Evolutionary conservation across 53 echinoderm and acorn worm species (phyloP), one percentile per base, ranked within the genome.

Genomic region (Patiria pectinifera): DNA sequence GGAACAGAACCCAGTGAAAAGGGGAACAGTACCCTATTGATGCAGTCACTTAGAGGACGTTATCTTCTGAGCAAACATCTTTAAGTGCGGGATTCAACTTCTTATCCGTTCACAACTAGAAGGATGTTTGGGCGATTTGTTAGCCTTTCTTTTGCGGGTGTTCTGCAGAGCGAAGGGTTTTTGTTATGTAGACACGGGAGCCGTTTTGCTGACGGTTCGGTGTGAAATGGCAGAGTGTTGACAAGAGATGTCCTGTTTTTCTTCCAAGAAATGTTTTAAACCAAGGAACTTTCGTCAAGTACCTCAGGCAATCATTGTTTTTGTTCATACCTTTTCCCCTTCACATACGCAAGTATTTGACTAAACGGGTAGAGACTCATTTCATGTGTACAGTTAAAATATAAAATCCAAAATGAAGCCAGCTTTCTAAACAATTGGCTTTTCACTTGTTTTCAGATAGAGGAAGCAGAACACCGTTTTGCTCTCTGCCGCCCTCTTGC

Each of bases 401-500:
- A 35, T 35, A 35, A 35, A 35, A 35, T 0, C 35, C 35, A 35
- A 35, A 35, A 35, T 11, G 12, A 60, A 60, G 60, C 60, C 8
- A 60, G 12, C 9, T 60, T 12, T 12, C 12, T 8, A 76, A 25
- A n/a, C 35, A 23, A 76, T 43, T 47, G 47, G 5, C 8, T 53
- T 53, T 48, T 48, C 49, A 15, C 79, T 6, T 15, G 14, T 85
- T 77, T 59, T 89, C 78, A 78, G 89, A 76, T 61, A 13, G 25
- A 18, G 23, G 62, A 77, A 14, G 62, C 59, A 78, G 60, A 62
- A 66, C 85, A 24, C 21, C 77, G 22, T 8, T 14, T 59, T 46
- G 16, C 13, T 14, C 80, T 90, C 70, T 90, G 49, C 69, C 69
- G 90, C 90, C 90, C 90, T 23, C 90, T 63, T 22, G 80, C 66